Base-by-base conservation (phyloP, 92 coral and sea anemone genomes). In the Epizoanthus rinbou region DNA sequence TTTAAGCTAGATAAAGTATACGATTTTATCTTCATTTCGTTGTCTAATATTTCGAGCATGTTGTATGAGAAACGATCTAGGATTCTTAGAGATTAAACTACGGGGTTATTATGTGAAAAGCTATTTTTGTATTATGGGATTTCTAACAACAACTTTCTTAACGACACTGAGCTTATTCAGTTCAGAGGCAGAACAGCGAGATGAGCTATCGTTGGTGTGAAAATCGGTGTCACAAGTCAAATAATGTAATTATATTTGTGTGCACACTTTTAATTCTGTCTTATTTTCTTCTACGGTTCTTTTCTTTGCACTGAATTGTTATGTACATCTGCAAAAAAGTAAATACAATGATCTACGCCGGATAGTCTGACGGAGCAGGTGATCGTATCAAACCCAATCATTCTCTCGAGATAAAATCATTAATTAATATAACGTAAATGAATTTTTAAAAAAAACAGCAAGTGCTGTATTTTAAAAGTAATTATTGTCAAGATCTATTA, bases 181-280 rank as follows among this genome's bases (percentile, higher is more conserved):
- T 23, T 15, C 5, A 63, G 68, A 7, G 23, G 1, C 14, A 17
- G 71, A 65, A 65, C 43, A 65, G 25, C 33, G n/a, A n/a, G 21
- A 28, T 3, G 47, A 66, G 72, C 4, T 66, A 31, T 41, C 8
- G 21, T 18, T 11, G 47, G 72, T 67, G 72, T 67, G 72, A 67
- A 67, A 28, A 67, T 14, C 43, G 10, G n/a, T 65, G 18, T 24
- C 70, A 63, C 39, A 65, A 65, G 14, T 65, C 5, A 66, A 66
- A 33, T 67, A 67, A 67, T 37, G n/a, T 50, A 67, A 67, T 67
- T 31, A 28, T 67, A 9, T 67, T 33, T 67, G 47, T 67, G 50
- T 67, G 25, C 72, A 67, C 47, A 15, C 17, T 11, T 8, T 19
- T 33, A 11, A 19, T 19, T 5, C 23, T 21, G 72, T 19, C 6